These are phyloP conservation scores for Poeciliopsis turneri DNA, from an alignment of 2,797 vertebrate genomes.

Conservation along the genomic window DNA sequence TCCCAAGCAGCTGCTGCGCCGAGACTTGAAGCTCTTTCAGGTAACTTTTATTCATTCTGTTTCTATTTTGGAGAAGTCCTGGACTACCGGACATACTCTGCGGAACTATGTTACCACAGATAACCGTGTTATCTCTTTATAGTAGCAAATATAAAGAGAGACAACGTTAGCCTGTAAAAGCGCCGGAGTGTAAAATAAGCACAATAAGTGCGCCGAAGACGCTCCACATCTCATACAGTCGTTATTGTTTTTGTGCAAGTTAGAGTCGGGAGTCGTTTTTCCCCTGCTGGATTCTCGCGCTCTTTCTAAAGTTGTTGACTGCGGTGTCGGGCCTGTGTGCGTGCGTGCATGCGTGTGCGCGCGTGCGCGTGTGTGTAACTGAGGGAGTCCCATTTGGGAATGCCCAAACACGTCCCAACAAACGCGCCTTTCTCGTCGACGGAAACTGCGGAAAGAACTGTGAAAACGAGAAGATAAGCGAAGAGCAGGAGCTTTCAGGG, in stretches of 20 bases:
- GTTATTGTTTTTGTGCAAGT: neutral
- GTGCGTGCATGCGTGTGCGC: conserved; percentile 40
- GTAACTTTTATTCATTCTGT: conserved; percentile 58
- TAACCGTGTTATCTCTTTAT: no score
- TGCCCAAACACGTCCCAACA: conserved; percentile 54
- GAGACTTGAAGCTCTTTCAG: conserved; percentile 69
- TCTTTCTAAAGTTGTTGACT: conserved; percentile 65
- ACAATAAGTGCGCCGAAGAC: neutral
- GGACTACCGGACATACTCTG: rapidly evolving
- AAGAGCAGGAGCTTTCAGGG: neutral
- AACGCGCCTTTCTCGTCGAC: conserved; percentile 68
- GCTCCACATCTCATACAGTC: neutral
- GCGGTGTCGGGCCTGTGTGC: conserved; percentile 1
- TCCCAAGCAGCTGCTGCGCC: conserved; percentile 63
- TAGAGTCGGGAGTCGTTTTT: conserved; percentile 9
- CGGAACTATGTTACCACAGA: neutral
- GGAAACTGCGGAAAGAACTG: conserved; percentile 38
- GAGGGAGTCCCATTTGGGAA: conserved; percentile 54
- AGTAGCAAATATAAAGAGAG: neutral
- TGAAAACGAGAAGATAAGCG: neutral
- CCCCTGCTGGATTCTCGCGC: conserved; percentile 59
- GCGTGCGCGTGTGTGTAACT: conserved; percentile 40
- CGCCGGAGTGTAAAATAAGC: neutral
- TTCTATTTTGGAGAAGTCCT: conserved; percentile 7
- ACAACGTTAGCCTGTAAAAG: conserved; percentile 8